A percentile compares a stretch with the other conserved stretches of the same genome.
Evolutionary conservation across 2,888 invertebrate genomes (phyloP).

Genomic region (Acanthococcus lagerstroemiae): DNA sequence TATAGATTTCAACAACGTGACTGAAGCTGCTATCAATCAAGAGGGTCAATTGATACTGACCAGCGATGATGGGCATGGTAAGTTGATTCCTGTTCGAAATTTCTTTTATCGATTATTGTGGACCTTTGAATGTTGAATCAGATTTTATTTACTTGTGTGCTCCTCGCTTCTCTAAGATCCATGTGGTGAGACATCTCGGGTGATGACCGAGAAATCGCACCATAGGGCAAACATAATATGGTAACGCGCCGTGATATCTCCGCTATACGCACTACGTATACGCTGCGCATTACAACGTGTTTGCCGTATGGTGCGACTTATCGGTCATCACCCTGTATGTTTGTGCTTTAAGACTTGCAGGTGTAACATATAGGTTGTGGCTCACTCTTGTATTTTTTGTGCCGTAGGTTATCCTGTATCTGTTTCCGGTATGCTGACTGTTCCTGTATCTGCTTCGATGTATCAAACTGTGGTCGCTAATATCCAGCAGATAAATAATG

Average conservation of each 20-base stretch:
- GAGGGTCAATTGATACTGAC: constrained; percentile 93
- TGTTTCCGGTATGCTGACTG: constrained; percentile 88
- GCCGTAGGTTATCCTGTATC: constrained; percentile 56
- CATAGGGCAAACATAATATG: too few relatives aligned
- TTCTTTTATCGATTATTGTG: too few relatives aligned
- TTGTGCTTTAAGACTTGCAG: too few relatives aligned
- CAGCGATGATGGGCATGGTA: constrained; percentile 87
- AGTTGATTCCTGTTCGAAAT: constrained; percentile 35
- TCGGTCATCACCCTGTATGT: too few relatives aligned
- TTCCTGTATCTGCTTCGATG: constrained; percentile 89
- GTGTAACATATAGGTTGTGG: background rate
- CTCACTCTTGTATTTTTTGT: background rate
- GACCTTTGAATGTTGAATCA: too few relatives aligned
- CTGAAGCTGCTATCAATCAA: constrained; percentile 82
- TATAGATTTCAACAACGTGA: constrained; percentile 75
- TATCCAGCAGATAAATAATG: constrained; percentile 66
- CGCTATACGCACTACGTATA: too few relatives aligned
- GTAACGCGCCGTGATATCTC: too few relatives aligned
- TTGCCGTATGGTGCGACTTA: too few relatives aligned
- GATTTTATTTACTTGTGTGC: background rate
- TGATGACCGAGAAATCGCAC: too few relatives aligned
- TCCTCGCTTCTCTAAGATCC: background rate
- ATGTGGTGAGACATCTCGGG: too few relatives aligned
- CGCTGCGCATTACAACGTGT: too few relatives aligned
- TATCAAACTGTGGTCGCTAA: constrained; percentile 93